phyloP scores from a whole-genome alignment of 2,797 vertebrate genomes.

The Ctenopoma kingsleyae region DNA sequence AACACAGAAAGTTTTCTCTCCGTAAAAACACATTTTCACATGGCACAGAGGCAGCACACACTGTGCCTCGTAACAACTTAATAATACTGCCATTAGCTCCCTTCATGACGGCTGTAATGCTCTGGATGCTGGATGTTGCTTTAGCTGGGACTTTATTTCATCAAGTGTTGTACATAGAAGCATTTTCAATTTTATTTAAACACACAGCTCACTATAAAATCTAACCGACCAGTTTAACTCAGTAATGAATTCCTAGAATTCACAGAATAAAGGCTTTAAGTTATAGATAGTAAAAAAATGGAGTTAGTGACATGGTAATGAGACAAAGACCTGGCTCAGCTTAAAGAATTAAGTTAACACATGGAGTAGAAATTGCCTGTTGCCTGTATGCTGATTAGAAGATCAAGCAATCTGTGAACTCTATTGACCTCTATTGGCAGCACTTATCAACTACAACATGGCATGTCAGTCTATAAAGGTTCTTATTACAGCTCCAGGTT shows the following conservation, averaged over 20 bases:
- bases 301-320: background rate
- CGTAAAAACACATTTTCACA: conserved; percentile 41
- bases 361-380: background rate
- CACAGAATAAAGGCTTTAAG: background rate
- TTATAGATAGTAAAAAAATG: background rate
- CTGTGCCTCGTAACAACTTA: background rate
- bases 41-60: conserved; percentile 10
- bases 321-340: background rate
- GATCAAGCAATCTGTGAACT: background rate
- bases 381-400: background rate
- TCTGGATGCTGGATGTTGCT: background rate
- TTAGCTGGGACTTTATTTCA: background rate
- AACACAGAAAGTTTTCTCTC: conserved; percentile 60
- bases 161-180: background rate
- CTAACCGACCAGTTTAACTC: background rate
- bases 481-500: too few species aligned
- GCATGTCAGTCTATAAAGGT: too few species aligned
- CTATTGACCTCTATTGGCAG: conserved; percentile 41
- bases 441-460: conserved; percentile 21
- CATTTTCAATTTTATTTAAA: background rate
- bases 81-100: conserved; percentile 7
- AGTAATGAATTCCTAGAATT: background rate
- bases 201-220: background rate
- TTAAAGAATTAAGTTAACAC: background rate
- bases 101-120: conserved; percentile 1